A percentile compares a stretch with the other conserved stretches of the same genome.
Evolutionary conservation across 64 coral and sea anemone genomes (phyloP).

Genomic region (Montipora capricornis): DNA sequence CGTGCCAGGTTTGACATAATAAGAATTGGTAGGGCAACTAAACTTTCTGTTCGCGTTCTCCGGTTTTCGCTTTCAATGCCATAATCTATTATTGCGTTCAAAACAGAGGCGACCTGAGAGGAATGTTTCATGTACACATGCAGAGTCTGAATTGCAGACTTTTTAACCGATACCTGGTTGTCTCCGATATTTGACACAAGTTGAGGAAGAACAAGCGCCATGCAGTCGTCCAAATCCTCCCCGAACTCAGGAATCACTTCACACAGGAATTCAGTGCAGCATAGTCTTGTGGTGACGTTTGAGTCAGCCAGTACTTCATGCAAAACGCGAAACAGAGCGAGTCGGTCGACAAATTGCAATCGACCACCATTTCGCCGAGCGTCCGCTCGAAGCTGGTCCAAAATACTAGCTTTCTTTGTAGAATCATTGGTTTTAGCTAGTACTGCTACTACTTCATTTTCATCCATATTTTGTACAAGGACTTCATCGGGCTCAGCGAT

Average conservation of each 20-base stretch:
- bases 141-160: conserved; percentile 97
- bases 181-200: conserved; percentile 92
- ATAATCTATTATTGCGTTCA: conserved; percentile 94
- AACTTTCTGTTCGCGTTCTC: conserved; percentile 92
- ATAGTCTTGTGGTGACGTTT: conserved; percentile 84
- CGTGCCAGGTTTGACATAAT: conserved; percentile 97
- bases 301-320: conserved; percentile 84
- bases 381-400: conserved; percentile 80
- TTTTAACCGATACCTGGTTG: conserved; percentile 91
- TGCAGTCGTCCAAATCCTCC: conserved; percentile 89
- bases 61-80: conserved; percentile 96
- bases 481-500: conserved; percentile 96
- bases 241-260: conserved; percentile 96
- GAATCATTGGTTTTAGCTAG: conserved; percentile 76
- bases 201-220: conserved; percentile 92
- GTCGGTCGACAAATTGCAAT: conserved; percentile 93
- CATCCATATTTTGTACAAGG: conserved; percentile 87
- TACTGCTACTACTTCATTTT: conserved; percentile 87
- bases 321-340: conserved; percentile 91
- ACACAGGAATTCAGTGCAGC: conserved; percentile 93
- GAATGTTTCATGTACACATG: conserved; percentile 99
- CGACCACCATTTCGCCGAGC: conserved; percentile 96
- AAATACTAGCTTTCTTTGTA: conserved; percentile 83
- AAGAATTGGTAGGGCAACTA: conserved; percentile 96
- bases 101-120: conserved; percentile 79